Base-by-base conservation (phyloP, 2,113 vertebrate species). In the Prietella phreatophila region DNA sequence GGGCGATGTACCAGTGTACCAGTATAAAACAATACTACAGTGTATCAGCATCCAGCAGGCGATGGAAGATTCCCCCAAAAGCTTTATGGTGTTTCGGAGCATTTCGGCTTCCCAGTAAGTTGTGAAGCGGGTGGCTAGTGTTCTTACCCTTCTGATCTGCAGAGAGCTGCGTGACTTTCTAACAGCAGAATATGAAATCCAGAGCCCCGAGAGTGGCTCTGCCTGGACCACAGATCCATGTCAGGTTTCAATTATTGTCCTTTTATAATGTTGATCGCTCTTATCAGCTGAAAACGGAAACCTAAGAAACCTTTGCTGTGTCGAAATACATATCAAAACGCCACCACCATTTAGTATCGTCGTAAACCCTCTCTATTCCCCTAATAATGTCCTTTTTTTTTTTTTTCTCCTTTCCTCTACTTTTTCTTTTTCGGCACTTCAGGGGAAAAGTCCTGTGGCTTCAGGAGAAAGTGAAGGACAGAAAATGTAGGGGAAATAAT, bases 391-490 rank as follows among this genome's bases (percentile, higher is more conserved):
- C 15, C n/a, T 20, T 6, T 42, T 39, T 39, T 39, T 2, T 39
- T 39, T 39, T 4, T 42, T 42, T 42, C 39, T 5, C 4, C 4
- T 42, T 5, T 42, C 39, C 4, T 39, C 4, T 39, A 4, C 39
- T 39, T 39, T 39, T 4, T 39, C 4, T 42, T 4, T 42, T 4
- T 42, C 39, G 39, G 39, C 39, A 4, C 39, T 76, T 47, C 22
- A 27, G 81, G 67, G 83, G 19, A 33, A 53, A 61, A 89, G 90
- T 91, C 30, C 58, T 27, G 58, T 55, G 5, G 14, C 27, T 73
- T 85, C 6, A 87, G 93, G 93, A 90, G 90, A 92, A 93, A 92
- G 94, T 93, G 82, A 65, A 22, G 61, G 63, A 8, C 65, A 67
- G 42, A 36, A 27, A 80, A 63, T 73, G 50, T 65, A 73, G 22